These are phyloP conservation scores for Lethocerus indicus DNA, from an alignment of 1,140 invertebrate genomes.

Conservation along the genomic window DNA sequence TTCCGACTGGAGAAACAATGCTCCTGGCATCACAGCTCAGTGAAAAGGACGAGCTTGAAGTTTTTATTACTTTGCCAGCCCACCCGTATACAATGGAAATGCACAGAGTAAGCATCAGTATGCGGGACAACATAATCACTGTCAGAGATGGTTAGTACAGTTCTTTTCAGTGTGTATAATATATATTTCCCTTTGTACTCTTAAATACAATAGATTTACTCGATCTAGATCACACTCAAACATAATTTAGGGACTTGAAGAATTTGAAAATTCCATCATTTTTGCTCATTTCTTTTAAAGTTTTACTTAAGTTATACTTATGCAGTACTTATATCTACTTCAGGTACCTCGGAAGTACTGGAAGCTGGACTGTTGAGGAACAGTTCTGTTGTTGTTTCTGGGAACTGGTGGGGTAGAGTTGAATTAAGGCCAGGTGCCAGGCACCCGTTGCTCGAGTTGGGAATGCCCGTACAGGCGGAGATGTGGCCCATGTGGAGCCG, in stretches of 20 bases:
- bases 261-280: background rate
- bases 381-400: conserved; percentile 45
- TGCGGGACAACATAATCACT: conserved; percentile 21
- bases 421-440: conserved; percentile 39
- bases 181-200: background rate
- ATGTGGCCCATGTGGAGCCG: conserved; percentile 78
- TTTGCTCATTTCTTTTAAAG: background rate
- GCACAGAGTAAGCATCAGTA: conserved; percentile 18
- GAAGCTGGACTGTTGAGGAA: conserved; percentile 58
- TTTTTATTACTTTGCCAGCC: conserved; percentile 34
- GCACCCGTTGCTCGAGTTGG: conserved; percentile 71
- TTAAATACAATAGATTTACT: background rate
- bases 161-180: background rate
- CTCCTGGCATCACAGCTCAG: conserved; percentile 55
- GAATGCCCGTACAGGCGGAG: conserved; percentile 78
- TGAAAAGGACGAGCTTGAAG: conserved; percentile 51
- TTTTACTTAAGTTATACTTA: background rate
- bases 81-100: conserved; percentile 18
- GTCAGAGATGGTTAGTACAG: conserved; percentile 21
- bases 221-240: background rate
- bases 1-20: conserved; percentile 79
- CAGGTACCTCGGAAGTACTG: conserved; percentile 21
- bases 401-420: conserved; percentile 46
- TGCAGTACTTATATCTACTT: background rate
- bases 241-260: background rate